These are phyloP conservation scores for Tetramorium parvispinum DNA, from an alignment of 1,140 invertebrate species.

Conservation along the genomic window DNA sequence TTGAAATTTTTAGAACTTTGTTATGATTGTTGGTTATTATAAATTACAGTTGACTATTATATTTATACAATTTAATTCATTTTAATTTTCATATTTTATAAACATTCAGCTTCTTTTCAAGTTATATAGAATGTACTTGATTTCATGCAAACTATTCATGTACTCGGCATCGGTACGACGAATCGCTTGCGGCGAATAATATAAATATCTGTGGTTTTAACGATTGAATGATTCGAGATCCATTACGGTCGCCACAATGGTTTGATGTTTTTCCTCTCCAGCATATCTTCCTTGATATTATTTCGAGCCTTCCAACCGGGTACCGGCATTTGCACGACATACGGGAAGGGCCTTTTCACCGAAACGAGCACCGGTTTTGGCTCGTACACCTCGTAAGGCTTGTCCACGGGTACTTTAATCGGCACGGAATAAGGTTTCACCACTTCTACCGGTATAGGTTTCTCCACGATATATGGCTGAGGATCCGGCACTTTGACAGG, in stretches of 20 bases:
- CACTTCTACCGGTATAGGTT: conserved; percentile 52
- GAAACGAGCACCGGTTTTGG: conserved; percentile 80
- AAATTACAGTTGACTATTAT: background rate
- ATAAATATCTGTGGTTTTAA: background rate
- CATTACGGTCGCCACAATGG: background rate
- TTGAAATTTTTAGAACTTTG: background rate
- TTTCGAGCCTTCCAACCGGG: conserved; percentile 11
- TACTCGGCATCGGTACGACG: background rate
- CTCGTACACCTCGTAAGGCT: conserved; percentile 78
- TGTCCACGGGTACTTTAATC: conserved; percentile 88
- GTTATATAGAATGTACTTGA: background rate
- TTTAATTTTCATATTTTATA: background rate
- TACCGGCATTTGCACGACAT: conserved; percentile 57
- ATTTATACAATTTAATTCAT: background rate
- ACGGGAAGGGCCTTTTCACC: conserved; percentile 60
- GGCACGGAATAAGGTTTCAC: conserved; percentile 58
- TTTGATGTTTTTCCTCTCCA: background rate
- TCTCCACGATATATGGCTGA: conserved; percentile 52
- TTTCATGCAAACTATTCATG: background rate
- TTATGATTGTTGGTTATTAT: background rate
- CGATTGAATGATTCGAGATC: background rate
- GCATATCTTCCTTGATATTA: background rate
- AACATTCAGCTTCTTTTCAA: too few relatives aligned
- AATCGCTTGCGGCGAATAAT: background rate
- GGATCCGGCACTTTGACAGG: conserved; percentile 87